These are phyloP conservation scores for Pipistrellus pygmaeus DNA, from an alignment of 2,797 vertebrate genomes.

Conservation along the genomic window DNA sequence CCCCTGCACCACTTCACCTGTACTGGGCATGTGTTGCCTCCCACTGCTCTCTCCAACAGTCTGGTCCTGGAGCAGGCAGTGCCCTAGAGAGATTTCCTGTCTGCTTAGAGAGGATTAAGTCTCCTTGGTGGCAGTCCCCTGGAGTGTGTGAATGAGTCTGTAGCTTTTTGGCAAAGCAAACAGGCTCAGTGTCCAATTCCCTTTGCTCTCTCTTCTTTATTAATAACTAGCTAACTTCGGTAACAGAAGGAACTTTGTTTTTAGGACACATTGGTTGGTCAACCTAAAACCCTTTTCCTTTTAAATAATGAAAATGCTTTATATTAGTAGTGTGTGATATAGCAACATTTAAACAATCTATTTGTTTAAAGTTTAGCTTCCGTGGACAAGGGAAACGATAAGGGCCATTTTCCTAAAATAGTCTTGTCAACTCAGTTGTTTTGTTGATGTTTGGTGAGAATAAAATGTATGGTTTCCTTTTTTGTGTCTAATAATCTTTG, in stretches of 20 bases:
- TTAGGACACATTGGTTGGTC: neutral
- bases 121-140: neutral
- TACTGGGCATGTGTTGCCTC: neutral
- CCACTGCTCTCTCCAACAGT: neutral
- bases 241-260: slow-evolving; percentile 13
- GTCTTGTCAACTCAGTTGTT: neutral
- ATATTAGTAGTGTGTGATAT: neutral
- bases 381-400: neutral
- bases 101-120: neutral
- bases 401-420: neutral
- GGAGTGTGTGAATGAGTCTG: neutral
- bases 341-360: neutral
- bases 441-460: slow-evolving; percentile 6
- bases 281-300: neutral
- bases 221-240: neutral
- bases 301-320: slow-evolving; percentile 23
- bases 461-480: slow-evolving; percentile 36
- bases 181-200: neutral
- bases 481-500: slow-evolving; percentile 46
- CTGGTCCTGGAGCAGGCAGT: neutral
- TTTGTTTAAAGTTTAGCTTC: slow-evolving; percentile 54
- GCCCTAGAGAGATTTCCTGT: neutral
- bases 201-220: neutral
- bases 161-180: neutral
- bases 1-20: neutral